Evolutionary conservation across 2,113 vertebrate genomes (phyloP), one percentile per base, ranked within the genome.

Genomic region (Bos indicus): DNA sequence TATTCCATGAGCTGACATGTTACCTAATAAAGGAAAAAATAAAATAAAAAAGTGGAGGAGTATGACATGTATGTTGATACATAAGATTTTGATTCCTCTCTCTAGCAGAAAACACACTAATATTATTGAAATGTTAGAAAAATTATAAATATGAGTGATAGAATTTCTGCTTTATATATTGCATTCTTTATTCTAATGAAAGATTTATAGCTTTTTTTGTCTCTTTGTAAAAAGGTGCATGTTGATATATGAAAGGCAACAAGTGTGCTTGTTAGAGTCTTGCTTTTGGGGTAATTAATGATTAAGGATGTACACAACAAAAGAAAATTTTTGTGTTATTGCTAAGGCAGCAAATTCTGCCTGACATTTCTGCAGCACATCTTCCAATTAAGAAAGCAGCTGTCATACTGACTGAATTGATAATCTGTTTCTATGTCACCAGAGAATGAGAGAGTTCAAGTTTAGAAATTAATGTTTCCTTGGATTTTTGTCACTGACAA

Each of bases 351-450:
- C 87, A 85, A 87, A 95, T 94, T 85, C 74, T 84, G 17, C 78
- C 89, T 94, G 87, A 91, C 91, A 74, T 85, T 94, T 95, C 74
- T 23, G 43, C 12, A 43, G 87, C 80, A 74, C 12, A 30, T 80
- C n/a, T 25, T 90, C 96, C 96, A 96, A 96, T 98, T 97, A 97
- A 93, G 89, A 94, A 98, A 64, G 84, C 74, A 96, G 89, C 93
- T 97, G 96, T 95, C 96, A 95, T 56, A 56, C 28, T 95, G 86
- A 82, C 84, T 88, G 82, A 74, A 89, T 59, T 96, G 83, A 95
- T 92, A 86, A 96, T 95, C 80, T 96, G 84, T 67, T 96, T 94
- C 33, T 85, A 57, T 48, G 59, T 95, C 96, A 94, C 88, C 25
- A 62, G 85, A 94, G 78, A 93, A 91, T 74, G 86, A 94, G 64